A percentile compares a stretch with the other conserved stretches of the same genome.
phyloP scores from a whole-genome alignment of 2,797 vertebrate genomes.

The Sebastes trivittatus region DNA sequence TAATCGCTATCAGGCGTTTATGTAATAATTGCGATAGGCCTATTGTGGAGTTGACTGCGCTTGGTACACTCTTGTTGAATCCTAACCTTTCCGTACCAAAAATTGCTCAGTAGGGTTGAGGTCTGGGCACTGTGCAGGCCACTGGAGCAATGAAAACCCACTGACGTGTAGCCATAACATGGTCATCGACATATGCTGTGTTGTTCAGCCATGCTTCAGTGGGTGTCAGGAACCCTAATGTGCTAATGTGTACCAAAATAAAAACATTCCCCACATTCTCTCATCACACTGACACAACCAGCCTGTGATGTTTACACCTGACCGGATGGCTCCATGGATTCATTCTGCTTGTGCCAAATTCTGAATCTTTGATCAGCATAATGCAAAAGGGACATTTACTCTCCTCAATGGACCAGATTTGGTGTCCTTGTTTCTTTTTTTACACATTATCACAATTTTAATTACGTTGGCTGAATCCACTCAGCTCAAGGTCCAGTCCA shows the following conservation, averaged over 20 bases:
- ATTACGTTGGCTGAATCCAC: background rate
- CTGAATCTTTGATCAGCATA: background rate
- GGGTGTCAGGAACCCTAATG: background rate
- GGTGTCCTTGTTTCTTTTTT: background rate
- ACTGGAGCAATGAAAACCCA: background rate
- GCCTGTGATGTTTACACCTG: slow-evolving; percentile 1
- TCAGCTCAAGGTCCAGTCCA: background rate
- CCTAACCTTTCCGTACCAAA: background rate
- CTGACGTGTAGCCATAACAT: background rate
- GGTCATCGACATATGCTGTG: background rate
- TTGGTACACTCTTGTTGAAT: background rate
- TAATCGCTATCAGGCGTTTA: background rate
- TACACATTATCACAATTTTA: background rate
- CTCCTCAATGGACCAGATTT: background rate
- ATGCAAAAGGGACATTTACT: background rate
- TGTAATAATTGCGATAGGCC: background rate
- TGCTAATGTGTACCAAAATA: background rate
- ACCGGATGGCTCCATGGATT: background rate
- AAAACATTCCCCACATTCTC: background rate
- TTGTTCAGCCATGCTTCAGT: background rate
- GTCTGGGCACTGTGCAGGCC: background rate
- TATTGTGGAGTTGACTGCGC: background rate
- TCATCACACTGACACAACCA: background rate
- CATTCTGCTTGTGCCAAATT: background rate
- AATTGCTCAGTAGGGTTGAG: background rate